A percentile compares a stretch with the other conserved stretches of the same genome.
Evolutionary conservation across 2,797 vertebrate genomes (phyloP).

Genomic region (Mastacembelus armatus): DNA sequence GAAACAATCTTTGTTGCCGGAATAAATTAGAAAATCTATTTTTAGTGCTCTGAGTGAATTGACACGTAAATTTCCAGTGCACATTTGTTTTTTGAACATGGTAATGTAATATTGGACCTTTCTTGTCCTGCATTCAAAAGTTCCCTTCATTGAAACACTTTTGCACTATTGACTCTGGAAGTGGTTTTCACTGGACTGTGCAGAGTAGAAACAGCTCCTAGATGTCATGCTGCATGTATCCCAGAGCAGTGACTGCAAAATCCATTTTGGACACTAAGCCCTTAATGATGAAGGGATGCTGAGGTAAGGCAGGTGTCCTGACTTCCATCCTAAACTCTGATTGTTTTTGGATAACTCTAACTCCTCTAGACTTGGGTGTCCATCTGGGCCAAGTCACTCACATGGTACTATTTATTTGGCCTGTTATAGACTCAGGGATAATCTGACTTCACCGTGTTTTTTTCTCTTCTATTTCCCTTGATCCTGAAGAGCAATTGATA

Average conservation of each 20-base stretch:
- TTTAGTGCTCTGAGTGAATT: neutral
- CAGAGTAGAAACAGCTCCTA: constrained; percentile 45
- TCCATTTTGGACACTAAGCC: constrained; percentile 79
- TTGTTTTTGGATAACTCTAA: constrained; percentile 71
- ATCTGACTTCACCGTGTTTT: constrained; percentile 46
- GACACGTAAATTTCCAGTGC: constrained; percentile 2
- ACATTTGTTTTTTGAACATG: neutral
- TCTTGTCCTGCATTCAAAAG: constrained; percentile 7
- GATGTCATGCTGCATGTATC: constrained; percentile 47
- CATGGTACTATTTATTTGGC: constrained; percentile 82
- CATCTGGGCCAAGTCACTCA: constrained; percentile 80
- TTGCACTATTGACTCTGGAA: constrained; percentile 49
- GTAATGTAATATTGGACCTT: constrained; percentile 7
- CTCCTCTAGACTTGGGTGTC: constrained; percentile 66
- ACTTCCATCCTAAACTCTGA: constrained; percentile 66
- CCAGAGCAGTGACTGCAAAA: constrained; percentile 75
- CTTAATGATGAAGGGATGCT: constrained; percentile 77
- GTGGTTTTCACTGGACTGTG: constrained; percentile 67
- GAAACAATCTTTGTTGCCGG: neutral
- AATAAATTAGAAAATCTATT: too few species aligned
- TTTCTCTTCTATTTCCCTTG: constrained; percentile 38
- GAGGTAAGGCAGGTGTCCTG: constrained; percentile 76
- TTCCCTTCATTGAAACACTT: constrained; percentile 20
- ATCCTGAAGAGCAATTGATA: constrained; percentile 81
- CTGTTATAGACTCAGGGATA: constrained; percentile 78